phyloP scores from a whole-genome alignment of 2,888 invertebrate genomes.

The Blastobasis adustella region DNA sequence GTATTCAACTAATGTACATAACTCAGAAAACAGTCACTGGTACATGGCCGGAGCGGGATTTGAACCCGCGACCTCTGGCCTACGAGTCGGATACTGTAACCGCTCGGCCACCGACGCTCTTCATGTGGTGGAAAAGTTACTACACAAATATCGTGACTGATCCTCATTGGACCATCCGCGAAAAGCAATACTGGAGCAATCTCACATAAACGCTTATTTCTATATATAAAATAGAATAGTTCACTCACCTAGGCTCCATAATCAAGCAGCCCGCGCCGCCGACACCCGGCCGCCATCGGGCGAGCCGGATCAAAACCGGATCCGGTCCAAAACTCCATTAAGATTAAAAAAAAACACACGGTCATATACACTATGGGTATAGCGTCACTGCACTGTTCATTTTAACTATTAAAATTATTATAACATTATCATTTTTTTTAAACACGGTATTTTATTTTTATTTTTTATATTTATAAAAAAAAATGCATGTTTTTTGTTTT shows the following conservation, averaged over 20 bases:
- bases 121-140: too few species aligned
- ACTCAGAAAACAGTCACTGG: too few species aligned
- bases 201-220: not conserved
- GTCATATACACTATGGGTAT: not conserved
- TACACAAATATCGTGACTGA: too few species aligned
- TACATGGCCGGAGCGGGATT: too few species aligned
- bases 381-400: conserved; percentile 7
- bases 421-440: conserved; percentile 4
- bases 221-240: not conserved
- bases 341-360: conserved; percentile 9
- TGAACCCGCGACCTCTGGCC: too few species aligned
- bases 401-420: not conserved
- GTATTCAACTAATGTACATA: too few species aligned
- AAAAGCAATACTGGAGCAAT: too few species aligned
- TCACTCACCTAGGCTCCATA: conserved; percentile 48
- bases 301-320: not conserved
- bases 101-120: too few species aligned
- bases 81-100: too few species aligned
- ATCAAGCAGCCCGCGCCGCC: conserved; percentile 32
- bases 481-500: conserved; percentile 23
- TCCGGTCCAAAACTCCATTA: conserved; percentile 6
- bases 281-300: conserved; percentile 20
- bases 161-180: too few species aligned
- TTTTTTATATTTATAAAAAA: conserved; percentile 16
- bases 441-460: not conserved